Base-by-base conservation (phyloP, 2,888 invertebrate species). In the Scaptomyza cyrtandrae region DNA sequence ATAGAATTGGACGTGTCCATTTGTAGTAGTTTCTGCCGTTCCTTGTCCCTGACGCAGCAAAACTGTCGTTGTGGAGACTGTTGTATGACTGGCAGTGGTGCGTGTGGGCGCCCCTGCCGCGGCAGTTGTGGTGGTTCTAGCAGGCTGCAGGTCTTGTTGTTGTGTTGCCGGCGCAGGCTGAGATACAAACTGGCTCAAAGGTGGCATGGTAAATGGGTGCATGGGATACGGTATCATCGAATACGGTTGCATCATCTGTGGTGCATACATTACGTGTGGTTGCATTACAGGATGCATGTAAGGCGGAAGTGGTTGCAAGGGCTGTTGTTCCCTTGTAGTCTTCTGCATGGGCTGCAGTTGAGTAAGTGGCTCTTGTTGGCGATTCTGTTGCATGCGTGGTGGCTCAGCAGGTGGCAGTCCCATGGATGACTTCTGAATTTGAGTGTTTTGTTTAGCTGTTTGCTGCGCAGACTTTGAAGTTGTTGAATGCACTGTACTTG, bases 1-100 rank as follows among this genome's bases (percentile, higher is more conserved):
- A 71, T 93, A 93, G 76, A 92, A 93, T 68, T 92, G 91, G 1
- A 93, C 93, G 5, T 73, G 72, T 0, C 59, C 72, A 0, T 62
- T n/a, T 6, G 59, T 55, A 27, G 41, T 67, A 1, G 19, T 53
- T 13, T 33, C 27, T 19, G 16, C 5, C 19, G 1, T 44, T 14
- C 13, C 33, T 35, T 53, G 55, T 3, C 35, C 66, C 6, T 57
- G 69, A 2, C 67, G 56, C 54, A 68, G 6, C 16, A 56, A 53
- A 48, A 46, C 46, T 4, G 71, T 75, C 13, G 63, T 64, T 0
- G 71, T 56, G 29, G 78, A 73, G 0, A 54, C 59, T 3, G 60
- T 43, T 0, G 79, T 63, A 1, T 59, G 71, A 5, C 70, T 63
- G 31, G 74, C 7, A 1, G 54, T 52, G 9, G 63, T 65, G 1